Percentiles rank a stretch among this genome's conserved stretches.
These are phyloP conservation scores for Plusia festucae DNA, from an alignment of 2,888 invertebrate genomes.

Conservation along the genomic window DNA sequence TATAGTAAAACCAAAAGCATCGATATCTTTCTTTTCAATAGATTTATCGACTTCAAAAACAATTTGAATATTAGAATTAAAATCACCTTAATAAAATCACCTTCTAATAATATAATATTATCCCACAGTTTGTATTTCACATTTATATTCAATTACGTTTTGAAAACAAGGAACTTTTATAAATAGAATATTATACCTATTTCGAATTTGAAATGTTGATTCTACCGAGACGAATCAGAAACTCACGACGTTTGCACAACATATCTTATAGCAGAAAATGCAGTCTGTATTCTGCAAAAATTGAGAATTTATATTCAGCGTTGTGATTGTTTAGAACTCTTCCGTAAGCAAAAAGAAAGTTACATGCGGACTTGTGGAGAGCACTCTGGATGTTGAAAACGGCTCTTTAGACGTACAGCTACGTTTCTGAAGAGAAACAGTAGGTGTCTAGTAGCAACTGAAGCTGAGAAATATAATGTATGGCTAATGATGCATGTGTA, in stretches of 20 bases:
- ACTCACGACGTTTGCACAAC: neutral
- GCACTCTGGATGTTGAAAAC: conserved; percentile 51
- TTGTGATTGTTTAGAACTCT: conserved; percentile 49
- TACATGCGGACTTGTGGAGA: conserved; percentile 19
- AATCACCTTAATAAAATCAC: no score
- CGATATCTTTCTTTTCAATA: no score
- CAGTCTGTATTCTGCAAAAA: conserved; percentile 22
- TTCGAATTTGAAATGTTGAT: conserved; percentile 5
- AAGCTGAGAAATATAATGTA: neutral
- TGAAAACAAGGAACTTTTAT: neutral
- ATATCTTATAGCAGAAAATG: conserved; percentile 3
- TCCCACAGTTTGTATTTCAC: neutral
- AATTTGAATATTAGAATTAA: no score
- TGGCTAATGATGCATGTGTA: neutral
- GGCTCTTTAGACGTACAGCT: conserved; percentile 37
- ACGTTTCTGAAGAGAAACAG: conserved; percentile 22
- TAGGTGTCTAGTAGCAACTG: neutral
- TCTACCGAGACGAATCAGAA: conserved; percentile 11
- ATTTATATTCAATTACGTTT: neutral
- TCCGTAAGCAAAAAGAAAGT: conserved; percentile 32
- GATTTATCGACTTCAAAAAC: no score
- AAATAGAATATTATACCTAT: neutral
- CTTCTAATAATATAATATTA: neutral
- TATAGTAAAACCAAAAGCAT: neutral
- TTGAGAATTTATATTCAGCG: conserved; percentile 42